Conservation (phyloP, 2,888 invertebrate species). For the Conops quadrifasciatus region DNA sequence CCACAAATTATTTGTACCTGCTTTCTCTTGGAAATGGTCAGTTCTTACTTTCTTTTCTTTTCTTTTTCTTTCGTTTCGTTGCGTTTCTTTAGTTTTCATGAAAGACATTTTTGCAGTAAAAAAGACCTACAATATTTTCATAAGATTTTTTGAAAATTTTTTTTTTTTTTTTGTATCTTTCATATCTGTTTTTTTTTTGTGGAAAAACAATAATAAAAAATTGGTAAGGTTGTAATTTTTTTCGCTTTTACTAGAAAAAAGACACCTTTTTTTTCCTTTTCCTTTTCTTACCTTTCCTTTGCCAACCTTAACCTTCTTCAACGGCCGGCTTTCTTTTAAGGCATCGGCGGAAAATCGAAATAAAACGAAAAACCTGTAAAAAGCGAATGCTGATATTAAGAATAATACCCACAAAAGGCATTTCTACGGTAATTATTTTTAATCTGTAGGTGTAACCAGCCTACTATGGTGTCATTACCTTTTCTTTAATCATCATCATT, state of each 20-base stretch:
- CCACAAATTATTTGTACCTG: not conserved
- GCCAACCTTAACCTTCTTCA: too few relatives aligned
- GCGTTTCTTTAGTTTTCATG: not conserved
- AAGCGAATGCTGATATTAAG: not conserved
- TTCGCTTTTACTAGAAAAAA: not conserved
- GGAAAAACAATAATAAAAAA: too few relatives aligned
- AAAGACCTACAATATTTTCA: not conserved
- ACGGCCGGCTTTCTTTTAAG: too few relatives aligned
- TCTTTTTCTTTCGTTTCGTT: not conserved
- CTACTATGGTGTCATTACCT: constrained; percentile 14
- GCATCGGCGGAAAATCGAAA: too few relatives aligned
- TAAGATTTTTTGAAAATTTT: not conserved
- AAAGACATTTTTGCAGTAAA: not conserved
- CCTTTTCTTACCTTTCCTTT: not conserved
- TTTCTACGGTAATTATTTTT: constrained; percentile 25
- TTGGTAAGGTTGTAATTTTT: too few relatives aligned
- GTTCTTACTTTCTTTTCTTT: not conserved
- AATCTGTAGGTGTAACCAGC: constrained; percentile 30
- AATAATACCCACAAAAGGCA: constrained; percentile 32
- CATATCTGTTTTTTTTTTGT: not conserved
- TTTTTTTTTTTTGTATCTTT: not conserved
- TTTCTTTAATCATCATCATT: constrained; percentile 14
- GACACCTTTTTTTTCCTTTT: too few relatives aligned
- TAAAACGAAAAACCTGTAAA: too few relatives aligned
- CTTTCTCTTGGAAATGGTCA: not conserved